Conservation (phyloP, 2,888 invertebrate species). For the Synergus gifuensis region DNA sequence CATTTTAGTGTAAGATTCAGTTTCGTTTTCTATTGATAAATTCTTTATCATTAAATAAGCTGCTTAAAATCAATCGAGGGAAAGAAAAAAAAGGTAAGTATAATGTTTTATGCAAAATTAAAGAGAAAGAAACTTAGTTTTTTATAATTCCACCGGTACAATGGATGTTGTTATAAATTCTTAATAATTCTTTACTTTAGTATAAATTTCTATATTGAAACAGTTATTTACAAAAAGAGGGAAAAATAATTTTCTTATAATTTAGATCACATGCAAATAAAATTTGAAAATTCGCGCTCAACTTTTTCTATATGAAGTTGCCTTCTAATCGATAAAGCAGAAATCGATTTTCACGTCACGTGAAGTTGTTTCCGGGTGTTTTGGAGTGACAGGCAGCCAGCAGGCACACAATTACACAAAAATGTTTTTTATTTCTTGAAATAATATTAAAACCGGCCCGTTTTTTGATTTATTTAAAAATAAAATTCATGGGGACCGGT, state of each 20-base stretch:
- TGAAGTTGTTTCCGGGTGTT: not conserved
- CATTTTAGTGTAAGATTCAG: not conserved
- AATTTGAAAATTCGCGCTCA: not conserved
- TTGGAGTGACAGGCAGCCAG: not conserved
- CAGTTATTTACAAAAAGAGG: not conserved
- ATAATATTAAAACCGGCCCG: not conserved
- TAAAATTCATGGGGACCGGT: constrained; percentile 86
- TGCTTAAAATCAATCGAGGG: not conserved
- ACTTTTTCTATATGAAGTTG: not conserved
- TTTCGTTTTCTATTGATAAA: not conserved
- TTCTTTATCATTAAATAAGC: not conserved
- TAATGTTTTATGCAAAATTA: not conserved
- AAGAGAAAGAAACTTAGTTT: too few relatives aligned
- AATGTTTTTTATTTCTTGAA: not conserved
- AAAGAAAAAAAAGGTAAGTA: too few relatives aligned
- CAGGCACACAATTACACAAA: not conserved
- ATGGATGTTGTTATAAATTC: too few relatives aligned
- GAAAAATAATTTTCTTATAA: not conserved
- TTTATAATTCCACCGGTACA: too few relatives aligned
- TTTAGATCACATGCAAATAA: not conserved
- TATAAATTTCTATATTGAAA: too few relatives aligned
- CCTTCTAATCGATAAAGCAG: not conserved
- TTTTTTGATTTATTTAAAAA: not conserved
- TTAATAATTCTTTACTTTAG: too few relatives aligned
- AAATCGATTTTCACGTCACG: not conserved